These are phyloP conservation scores for Centropyge bicolor DNA, from an alignment of 2,797 vertebrate species.

Conservation along the genomic window DNA sequence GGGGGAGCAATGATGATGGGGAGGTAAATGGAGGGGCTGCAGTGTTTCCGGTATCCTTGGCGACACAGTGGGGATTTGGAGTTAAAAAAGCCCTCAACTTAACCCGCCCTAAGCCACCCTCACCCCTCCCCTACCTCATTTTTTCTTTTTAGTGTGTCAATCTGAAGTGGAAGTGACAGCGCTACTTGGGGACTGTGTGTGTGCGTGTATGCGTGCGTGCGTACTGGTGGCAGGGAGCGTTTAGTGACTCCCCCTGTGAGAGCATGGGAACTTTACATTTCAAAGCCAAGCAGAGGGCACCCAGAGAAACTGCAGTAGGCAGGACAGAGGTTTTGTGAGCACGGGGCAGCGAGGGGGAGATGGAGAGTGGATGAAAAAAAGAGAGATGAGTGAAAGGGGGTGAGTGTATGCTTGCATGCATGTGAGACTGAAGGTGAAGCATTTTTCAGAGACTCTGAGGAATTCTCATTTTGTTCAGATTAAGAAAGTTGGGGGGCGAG, in stretches of 20 bases:
- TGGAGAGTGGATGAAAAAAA: slow-evolving; percentile 12
- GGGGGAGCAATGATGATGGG: slow-evolving; percentile 44
- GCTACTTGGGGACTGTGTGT: slow-evolving; percentile 43
- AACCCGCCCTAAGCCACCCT: slow-evolving; percentile 68
- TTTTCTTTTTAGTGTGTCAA: slow-evolving; percentile 80
- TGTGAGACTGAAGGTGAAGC: slow-evolving; percentile 75
- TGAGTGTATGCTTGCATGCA: slow-evolving; percentile 40
- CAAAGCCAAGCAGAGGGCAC: slow-evolving; percentile 76
- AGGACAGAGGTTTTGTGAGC: slow-evolving; percentile 60
- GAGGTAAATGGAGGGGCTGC: slow-evolving; percentile 76
- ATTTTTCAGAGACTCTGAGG: slow-evolving; percentile 76
- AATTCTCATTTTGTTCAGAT: slow-evolving; percentile 88
- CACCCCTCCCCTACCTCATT: slow-evolving; percentile 60
- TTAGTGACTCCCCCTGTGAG: slow-evolving; percentile 72
- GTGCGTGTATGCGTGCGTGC: slow-evolving; percentile 35
- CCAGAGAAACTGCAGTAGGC: slow-evolving; percentile 59
- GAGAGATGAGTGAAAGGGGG: slow-evolving; percentile 41
- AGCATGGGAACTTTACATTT: slow-evolving; percentile 84
- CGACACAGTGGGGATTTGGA: slow-evolving; percentile 82
- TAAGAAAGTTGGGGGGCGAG: slow-evolving; percentile 73
- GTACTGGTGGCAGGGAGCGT: slow-evolving; percentile 61
- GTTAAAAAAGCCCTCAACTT: slow-evolving; percentile 79
- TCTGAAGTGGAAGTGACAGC: slow-evolving; percentile 85
- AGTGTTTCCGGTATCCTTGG: slow-evolving; percentile 87
- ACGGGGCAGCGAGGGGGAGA: slow-evolving; percentile 21